A percentile compares a stretch with the other conserved stretches of the same genome.
Evolutionary conservation across 2,888 invertebrate species (phyloP).

Genomic region (Sarcophaga variegata): DNA sequence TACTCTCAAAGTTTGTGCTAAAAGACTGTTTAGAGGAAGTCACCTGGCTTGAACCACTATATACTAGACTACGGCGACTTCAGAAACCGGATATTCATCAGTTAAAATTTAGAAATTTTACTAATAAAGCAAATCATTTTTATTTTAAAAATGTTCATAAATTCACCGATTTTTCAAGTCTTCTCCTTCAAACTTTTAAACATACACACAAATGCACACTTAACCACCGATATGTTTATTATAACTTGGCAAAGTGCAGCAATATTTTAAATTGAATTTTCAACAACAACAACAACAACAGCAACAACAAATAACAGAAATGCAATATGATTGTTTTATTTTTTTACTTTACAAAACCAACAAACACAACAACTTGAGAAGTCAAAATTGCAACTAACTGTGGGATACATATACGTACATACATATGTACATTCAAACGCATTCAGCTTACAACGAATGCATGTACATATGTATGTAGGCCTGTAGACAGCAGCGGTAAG

Average conservation of each 20-base stretch:
- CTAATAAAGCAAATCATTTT: no score
- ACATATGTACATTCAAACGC: not conserved
- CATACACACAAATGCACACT: not conserved
- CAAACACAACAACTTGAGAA: constrained; percentile 22
- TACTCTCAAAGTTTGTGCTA: no score
- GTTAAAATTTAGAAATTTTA: no score
- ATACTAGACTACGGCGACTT: no score
- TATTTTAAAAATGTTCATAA: no score
- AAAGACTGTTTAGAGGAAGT: no score
- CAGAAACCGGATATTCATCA: no score
- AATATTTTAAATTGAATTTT: constrained; percentile 79
- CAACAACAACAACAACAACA: constrained; percentile 20
- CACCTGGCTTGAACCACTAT: no score
- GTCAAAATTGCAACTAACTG: constrained; percentile 23
- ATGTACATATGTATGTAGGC: not conserved
- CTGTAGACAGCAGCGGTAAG: constrained; percentile 19
- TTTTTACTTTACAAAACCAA: constrained; percentile 13
- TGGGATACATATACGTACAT: not conserved
- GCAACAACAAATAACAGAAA: constrained; percentile 10
- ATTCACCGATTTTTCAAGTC: not conserved
- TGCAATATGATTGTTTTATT: not conserved
- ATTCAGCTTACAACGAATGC: constrained; percentile 4
- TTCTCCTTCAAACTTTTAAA: not conserved
- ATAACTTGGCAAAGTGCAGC: constrained; percentile 74
- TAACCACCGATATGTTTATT: not conserved